Evolutionary conservation across 2,113 vertebrate genomes (phyloP), one percentile per base, ranked within the genome.

Genomic region (Catharus minimus): DNA sequence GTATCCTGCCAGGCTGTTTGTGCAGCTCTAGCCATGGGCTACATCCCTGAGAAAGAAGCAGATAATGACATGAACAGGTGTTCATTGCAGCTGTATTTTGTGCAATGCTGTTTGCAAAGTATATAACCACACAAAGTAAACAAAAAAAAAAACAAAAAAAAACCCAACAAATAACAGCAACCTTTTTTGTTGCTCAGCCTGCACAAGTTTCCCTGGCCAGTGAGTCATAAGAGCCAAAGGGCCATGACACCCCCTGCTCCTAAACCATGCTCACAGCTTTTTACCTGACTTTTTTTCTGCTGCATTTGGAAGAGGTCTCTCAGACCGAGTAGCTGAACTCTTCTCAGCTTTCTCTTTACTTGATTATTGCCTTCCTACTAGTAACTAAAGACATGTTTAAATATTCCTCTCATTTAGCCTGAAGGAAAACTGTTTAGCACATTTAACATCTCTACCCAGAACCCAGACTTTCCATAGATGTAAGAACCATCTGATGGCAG

Each of bases 381-480:
- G 64, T 72, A 91, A 46, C 46, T 57, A 84, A 88, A 89, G 83
- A 24, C 26, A 10, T 15, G 20, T 68, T 89, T 88, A 92, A 89
- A 55, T 94, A 87, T 88, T 82, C 58, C 71, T 33, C 41, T 47
- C 62, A 36, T 53, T 88, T 82, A 91, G 71, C 82, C 75, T 4
- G 6, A 80, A 93, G 91, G 75, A 89, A 96, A 95, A 60, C 71
- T 86, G n/a, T 85, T 95, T 69, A 92, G 82, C 82, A 93, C 82
- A 76, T 80, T 82, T 79, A 76, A 89, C 36, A 76, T 82, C 64
- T 88, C 75, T 36, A 94, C 50, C 10, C 50, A 58, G 78, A 84
- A 41, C 38, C 2, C 28, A 82, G 72, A 82, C 36, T 85, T 92
- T 76, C 67, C 84, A 28, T 74, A 88, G 75, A 73, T 82, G 16